A percentile compares a stretch with the other conserved stretches of the same genome.
These are phyloP conservation scores for Tychaedon coryphoeus DNA, from an alignment of 2,113 vertebrate genomes.

Conservation along the genomic window DNA sequence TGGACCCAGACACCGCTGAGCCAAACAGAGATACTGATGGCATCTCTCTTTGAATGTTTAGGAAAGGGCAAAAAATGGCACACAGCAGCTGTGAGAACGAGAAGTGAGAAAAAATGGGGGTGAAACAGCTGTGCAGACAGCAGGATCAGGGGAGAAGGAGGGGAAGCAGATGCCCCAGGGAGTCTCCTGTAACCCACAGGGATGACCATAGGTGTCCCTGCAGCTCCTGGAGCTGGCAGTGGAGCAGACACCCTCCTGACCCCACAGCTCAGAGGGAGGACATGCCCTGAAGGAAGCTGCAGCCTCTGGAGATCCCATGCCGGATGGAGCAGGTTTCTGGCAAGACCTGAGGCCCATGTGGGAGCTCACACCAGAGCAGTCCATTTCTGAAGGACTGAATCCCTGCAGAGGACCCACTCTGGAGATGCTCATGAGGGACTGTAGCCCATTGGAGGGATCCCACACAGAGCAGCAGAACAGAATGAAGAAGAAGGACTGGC, in stretches of 20 bases:
- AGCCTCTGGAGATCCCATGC: neutral
- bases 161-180: neutral
- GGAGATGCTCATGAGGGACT: neutral
- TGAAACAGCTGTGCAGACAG: neutral
- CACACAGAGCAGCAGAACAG: neutral
- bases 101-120: neutral
- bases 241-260: neutral
- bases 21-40: neutral
- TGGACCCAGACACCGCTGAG: neutral
- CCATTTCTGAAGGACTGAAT: neutral
- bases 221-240: neutral
- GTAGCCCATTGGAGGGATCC: neutral
- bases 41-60: neutral
- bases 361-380: neutral
- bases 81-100: neutral
- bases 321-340: neutral
- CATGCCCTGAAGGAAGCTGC: neutral
- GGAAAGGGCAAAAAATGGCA: neutral
- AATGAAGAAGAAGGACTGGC: neutral
- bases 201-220: rapidly evolving
- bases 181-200: neutral
- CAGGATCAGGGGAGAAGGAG: neutral
- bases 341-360: neutral
- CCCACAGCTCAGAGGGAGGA: neutral
- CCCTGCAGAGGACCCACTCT: rapidly evolving